Base-by-base conservation (phyloP, 2,888 invertebrate species). In the Merodon equestris region DNA sequence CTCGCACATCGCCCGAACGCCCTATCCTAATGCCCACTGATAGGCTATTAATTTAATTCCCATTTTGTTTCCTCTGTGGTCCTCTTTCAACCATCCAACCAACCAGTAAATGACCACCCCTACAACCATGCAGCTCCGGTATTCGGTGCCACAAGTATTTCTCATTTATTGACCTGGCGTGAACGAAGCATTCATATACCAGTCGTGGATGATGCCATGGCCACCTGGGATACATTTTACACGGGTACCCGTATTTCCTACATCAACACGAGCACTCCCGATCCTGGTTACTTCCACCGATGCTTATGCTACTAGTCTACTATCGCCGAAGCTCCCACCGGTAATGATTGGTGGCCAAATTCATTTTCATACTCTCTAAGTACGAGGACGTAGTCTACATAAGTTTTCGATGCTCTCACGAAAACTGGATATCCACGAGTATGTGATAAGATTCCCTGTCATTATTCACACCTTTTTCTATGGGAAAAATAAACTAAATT, bases 391-490 rank as follows among this genome's bases (percentile, higher is more conserved):
- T 27, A 27, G 3, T 27, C 27, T 27, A 27, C 3, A 2, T 7
- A 27, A 7, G 27, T 2, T 27, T 4, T 27, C 27, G 27, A 7
- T 27, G n/a, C n/a, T n/a, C n/a, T n/a, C n/a, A n/a, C n/a, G n/a
- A n/a, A n/a, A n/a, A n/a, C n/a, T n/a, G n/a, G n/a, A n/a, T n/a
- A n/a, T n/a, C n/a, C n/a, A n/a, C n/a, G n/a, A n/a, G n/a, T n/a
- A 7, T 72, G 67, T 77, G 58, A 73, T 73, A 68, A 72, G 73
- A 77, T 54, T 73, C 72, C 45, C n/a, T 67, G 73, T 73, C 73
- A 77, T 77, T 77, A 68, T 77, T 77, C 73, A 77, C 77, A 77
- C 77, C 72, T 77, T 77, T 77, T 77, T 67, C 63, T 63, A 48
- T 56, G 63, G 77, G 58, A 72, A 77, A 67, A 77, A 73, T 73